Evolutionary conservation across 2,888 invertebrate genomes (phyloP).

Genomic region (Emmelina monodactyla): DNA sequence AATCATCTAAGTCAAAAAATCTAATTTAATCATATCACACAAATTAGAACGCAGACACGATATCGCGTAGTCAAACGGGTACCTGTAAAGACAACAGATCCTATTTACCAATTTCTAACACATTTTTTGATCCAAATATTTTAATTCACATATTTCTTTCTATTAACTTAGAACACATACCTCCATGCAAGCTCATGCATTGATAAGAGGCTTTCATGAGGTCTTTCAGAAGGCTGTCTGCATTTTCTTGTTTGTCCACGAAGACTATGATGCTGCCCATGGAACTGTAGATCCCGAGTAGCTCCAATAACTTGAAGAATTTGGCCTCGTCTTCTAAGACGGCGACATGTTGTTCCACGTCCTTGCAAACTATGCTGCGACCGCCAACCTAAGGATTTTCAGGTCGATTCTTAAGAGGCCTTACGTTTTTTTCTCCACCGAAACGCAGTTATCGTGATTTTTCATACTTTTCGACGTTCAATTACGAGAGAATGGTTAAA

Average conservation of each 20-base stretch:
- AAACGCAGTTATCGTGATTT: too few species aligned
- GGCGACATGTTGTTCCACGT: conserved; percentile 95
- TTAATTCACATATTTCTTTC: background rate
- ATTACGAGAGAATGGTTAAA: too few species aligned
- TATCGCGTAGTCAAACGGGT: too few species aligned
- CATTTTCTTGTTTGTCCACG: conserved; percentile 98
- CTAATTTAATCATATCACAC: too few species aligned
- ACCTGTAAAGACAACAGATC: too few species aligned
- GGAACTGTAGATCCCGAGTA: conserved; percentile 94
- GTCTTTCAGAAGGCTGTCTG: conserved; percentile 91
- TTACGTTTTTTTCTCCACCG: too few species aligned
- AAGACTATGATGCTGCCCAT: conserved; percentile 95
- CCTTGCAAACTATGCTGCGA: conserved; percentile 95
- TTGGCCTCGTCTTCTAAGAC: conserved; percentile 96
- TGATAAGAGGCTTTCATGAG: conserved; percentile 96
- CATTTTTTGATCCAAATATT: background rate
- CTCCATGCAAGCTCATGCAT: conserved; percentile 97
- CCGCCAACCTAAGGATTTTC: conserved; percentile 95
- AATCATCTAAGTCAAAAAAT: too few species aligned
- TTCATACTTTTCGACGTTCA: too few species aligned
- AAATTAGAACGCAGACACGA: too few species aligned
- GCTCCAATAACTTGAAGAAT: conserved; percentile 94
- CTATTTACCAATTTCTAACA: too few species aligned
- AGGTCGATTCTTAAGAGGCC: too few species aligned
- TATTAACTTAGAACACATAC: conserved; percentile 27